Evolutionary conservation across 2,888 invertebrate species (phyloP).

Genomic region (Athalia cordata): DNA sequence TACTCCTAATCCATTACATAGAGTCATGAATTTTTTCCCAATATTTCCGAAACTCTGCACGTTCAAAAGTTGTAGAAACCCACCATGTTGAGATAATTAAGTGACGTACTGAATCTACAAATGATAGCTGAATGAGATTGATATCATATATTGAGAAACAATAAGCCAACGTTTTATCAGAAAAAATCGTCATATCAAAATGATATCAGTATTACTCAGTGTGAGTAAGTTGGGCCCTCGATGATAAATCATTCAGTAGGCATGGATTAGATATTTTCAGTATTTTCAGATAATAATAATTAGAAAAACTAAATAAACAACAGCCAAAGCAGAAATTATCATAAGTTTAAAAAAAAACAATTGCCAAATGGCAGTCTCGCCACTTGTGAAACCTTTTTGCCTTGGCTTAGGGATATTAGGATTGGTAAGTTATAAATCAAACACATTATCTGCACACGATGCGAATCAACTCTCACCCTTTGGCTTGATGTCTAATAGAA

Average conservation of each 20-base stretch:
- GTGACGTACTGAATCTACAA: not conserved
- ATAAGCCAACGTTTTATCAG: constrained; percentile 40
- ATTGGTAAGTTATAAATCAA: constrained; percentile 38
- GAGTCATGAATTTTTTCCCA: no score
- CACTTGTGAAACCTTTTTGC: constrained; percentile 34
- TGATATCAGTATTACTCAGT: constrained; percentile 39
- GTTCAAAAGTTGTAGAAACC: no score
- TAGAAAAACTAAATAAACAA: constrained; percentile 3
- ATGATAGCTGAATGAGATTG: not conserved
- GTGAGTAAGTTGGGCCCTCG: constrained; percentile 5
- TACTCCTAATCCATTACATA: no score
- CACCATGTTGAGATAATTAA: no score
- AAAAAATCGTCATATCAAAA: constrained; percentile 27
- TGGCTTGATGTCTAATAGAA: not conserved
- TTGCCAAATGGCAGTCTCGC: constrained; percentile 41
- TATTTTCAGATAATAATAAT: constrained; percentile 3
- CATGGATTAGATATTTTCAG: constrained; percentile 40
- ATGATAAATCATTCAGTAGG: constrained; percentile 31
- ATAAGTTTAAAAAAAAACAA: not conserved
- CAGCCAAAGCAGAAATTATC: not conserved
- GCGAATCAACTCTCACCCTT: not conserved
- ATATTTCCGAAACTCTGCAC: no score
- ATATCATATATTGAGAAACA: constrained; percentile 20
- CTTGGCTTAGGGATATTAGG: constrained; percentile 32
- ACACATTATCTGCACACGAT: not conserved